Evolutionary conservation across 1,140 invertebrate species (phyloP).

Genomic region (Trypoxylus dichotomus): DNA sequence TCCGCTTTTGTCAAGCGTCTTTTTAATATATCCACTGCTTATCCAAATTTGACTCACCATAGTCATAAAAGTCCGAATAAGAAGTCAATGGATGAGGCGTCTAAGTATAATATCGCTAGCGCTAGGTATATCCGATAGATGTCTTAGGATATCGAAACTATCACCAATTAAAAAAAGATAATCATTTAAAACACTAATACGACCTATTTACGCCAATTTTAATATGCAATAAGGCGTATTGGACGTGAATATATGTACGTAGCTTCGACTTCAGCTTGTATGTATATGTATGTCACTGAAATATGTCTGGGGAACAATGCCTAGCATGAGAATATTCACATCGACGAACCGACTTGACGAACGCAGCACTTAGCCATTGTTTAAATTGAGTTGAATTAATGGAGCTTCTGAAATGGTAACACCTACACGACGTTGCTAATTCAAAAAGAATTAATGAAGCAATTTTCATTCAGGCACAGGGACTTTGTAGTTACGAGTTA

Average conservation of each 20-base stretch:
- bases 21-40: background rate
- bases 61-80: background rate
- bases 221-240: too few relatives aligned
- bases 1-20: constrained; percentile 16
- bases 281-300: background rate
- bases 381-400: constrained; percentile 8
- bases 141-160: too few relatives aligned
- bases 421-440: background rate
- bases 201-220: too few relatives aligned
- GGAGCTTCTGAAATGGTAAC: background rate
- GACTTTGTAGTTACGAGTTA: too few relatives aligned
- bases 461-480: background rate
- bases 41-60: background rate
- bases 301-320: background rate
- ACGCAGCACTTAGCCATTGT: background rate
- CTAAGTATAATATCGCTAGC: too few relatives aligned
- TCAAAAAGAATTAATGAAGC: constrained; percentile 7
- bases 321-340: background rate
- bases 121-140: too few relatives aligned
- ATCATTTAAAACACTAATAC: too few relatives aligned
- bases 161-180: too few relatives aligned
- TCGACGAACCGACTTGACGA: background rate
- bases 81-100: too few relatives aligned
- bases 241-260: background rate
- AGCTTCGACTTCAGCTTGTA: background rate